phyloP scores from a whole-genome alignment of 2,113 vertebrate genomes.

The Nannobrachium achirus region DNA sequence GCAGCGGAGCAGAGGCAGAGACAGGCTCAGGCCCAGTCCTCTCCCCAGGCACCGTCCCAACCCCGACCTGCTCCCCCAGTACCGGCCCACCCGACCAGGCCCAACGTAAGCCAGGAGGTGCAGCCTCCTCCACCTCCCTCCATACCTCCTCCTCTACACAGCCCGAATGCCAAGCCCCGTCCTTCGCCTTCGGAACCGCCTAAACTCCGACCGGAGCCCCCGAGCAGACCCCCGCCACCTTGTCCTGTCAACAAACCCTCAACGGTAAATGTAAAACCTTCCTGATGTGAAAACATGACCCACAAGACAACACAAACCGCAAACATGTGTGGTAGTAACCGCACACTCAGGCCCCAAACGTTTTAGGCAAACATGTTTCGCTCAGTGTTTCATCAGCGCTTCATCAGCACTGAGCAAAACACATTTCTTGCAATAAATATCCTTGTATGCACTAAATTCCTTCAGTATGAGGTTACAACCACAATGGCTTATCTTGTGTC shows the following conservation, averaged over 20 bases:
- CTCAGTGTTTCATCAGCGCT: too few species aligned
- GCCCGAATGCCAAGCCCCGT: conserved; percentile 14
- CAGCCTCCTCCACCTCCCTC: conserved; percentile 32
- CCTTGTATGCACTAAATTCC: too few species aligned
- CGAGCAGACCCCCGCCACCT: conserved; percentile 78
- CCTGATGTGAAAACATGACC: too few species aligned
- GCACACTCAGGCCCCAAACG: conserved; percentile 29
- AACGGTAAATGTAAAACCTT: conserved; percentile 28
- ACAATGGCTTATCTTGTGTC: too few species aligned
- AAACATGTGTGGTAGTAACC: too few species aligned
- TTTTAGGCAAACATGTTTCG: too few species aligned
- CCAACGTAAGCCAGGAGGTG: neutral
- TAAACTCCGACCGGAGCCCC: conserved; percentile 70
- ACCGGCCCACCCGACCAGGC: conserved; percentile 3
- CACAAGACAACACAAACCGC: too few species aligned
- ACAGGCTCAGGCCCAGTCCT: neutral
- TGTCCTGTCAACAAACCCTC: conserved; percentile 63
- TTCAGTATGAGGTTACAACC: too few species aligned
- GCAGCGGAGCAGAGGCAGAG: conserved; percentile 16
- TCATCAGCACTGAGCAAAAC: too few species aligned
- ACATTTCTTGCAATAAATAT: too few species aligned
- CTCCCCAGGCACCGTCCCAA: conserved; percentile 6
- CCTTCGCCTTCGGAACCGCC: conserved; percentile 29
- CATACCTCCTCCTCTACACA: conserved; percentile 26
- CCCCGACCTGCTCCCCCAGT: conserved; percentile 22